Base-by-base conservation (phyloP, 2,888 invertebrate species). In the Cylindroiulus punctatus region DNA sequence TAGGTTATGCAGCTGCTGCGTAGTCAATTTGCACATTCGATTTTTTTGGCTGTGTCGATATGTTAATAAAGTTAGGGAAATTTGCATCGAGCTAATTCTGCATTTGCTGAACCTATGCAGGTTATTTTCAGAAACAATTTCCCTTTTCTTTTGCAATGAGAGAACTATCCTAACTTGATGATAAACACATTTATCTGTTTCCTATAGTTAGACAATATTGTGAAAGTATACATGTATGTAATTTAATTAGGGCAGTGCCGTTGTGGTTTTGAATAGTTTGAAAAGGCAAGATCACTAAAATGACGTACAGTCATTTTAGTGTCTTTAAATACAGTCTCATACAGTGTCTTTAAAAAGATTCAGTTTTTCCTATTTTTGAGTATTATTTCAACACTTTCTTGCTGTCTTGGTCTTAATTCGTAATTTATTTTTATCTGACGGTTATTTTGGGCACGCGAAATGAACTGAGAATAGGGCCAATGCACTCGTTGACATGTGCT, bases 401-500 rank as follows among this genome's bases (percentile, higher is more conserved):
- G 76, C 76, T 30, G 26, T 32, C 30, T 32, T 76, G 10, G 44
- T 26, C 65, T 30, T 76, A 76, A 76, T n/a, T 52, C n/a, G 52
- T 52, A n/a, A 0, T 52, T 52, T 5, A 52, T 52, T 52, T 52
- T n/a, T 52, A 52, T 52, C 19, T 52, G 76, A 30, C 17, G 26
- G 76, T 76, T 76, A 76, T 76, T 76, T 76, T 76, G 26, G 76
- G 76, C 76, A 65, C 22, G 3, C 10, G 65, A n/a, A 26, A 65
- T 65, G 65, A 65, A 65, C 26, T 26, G 65, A 26, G 32, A 76
- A 30, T 17, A 76, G 76, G 76, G 76, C 26, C 76, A 76, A 32
- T 76, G 76, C 76, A 76, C 76, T 76, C 30, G 76, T 76, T 76
- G 76, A 32, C 76, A 32, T 30, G 8, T 76, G 76, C 30, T 76